Evolutionary conservation across 2,113 vertebrate species (phyloP), one percentile per base, ranked within the genome.

Genomic region (Mobula birostris): DNA sequence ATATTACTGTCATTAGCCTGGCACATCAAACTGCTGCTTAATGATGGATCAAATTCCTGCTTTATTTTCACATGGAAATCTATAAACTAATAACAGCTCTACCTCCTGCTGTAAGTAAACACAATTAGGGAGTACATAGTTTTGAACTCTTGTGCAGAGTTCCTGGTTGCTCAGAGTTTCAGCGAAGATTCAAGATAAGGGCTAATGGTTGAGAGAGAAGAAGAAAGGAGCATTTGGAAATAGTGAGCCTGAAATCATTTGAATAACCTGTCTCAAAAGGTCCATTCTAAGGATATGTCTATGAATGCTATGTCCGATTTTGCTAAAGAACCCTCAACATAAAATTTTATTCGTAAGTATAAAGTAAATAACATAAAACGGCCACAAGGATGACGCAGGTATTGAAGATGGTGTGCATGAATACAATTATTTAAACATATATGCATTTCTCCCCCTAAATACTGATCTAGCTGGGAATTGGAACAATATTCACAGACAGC

Each of bases 1-100:
- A 93, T 93, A 93, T 93, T 93, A 74, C 91, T 93, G 91, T 93
- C 91, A 93, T 93, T 93, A 93, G 91, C 32, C 36, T 93, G 91
- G 91, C 68, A 76, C 70, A 93, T 93, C 68, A 93, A 24, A 93
- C 68, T 48, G 91, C 91, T 93, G 68, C 91, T 93, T 93, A 93
- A 93, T 93, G 70, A 93, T 56, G 91, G 91, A 93, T 93, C 91
- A 93, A 93, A 93, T 93, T 74, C 68, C 27, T 70, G 21, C 70
- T 56, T 29, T 93, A 70, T 93, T 74, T 56, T 48, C 68, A 74
- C 32, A 93, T 76, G 91, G 91, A 91, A 91, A 91, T 74, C 40
- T 70, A 76, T 74, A 92, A 92, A 93, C 36, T 93, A 93, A 76
- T 93, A 74, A 93, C 91, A 93, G 70, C 70, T 56, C 91, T 93